A percentile compares a stretch with the other conserved stretches of the same genome.
These are phyloP conservation scores for Allolobophora icterica DNA, from an alignment of 2,888 invertebrate genomes.

Conservation along the genomic window DNA sequence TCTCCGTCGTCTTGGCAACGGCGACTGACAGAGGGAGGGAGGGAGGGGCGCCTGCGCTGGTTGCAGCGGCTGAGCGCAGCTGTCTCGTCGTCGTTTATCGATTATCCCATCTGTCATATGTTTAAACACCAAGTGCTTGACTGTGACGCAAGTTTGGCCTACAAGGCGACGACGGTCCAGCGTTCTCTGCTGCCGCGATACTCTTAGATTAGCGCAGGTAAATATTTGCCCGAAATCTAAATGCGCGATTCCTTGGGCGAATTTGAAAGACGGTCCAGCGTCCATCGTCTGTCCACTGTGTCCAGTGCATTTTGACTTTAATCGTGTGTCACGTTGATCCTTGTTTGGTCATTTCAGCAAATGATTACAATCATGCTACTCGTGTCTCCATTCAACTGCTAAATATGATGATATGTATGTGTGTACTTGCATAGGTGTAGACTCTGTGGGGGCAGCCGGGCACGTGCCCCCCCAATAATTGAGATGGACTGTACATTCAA, in stretches of 20 bases:
- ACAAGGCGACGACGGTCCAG: background rate
- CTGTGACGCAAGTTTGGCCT: background rate
- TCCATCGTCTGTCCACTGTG: background rate
- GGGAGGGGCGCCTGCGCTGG: background rate
- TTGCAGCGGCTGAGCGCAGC: background rate
- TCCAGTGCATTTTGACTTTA: background rate
- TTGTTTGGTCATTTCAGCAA: background rate
- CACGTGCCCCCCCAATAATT: too few relatives aligned
- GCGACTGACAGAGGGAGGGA: background rate
- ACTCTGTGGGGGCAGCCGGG: too few relatives aligned
- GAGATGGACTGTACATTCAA: too few relatives aligned
- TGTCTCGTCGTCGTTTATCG: background rate
- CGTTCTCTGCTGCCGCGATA: background rate
- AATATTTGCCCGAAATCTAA: background rate
- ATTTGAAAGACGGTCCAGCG: background rate
- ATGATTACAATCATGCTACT: background rate
- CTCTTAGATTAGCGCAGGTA: background rate
- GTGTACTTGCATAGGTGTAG: too few relatives aligned
- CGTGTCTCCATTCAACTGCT: background rate
- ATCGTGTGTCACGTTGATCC: background rate
- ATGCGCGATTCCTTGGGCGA: background rate
- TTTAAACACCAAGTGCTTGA: background rate
- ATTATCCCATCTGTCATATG: constrained; percentile 5
- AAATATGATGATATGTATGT: background rate
- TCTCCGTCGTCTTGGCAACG: background rate